Percentiles rank a stretch among this genome's conserved stretches.
Conservation (phyloP, 2,113 vertebrate genomes). For the Pteronura brasiliensis region DNA sequence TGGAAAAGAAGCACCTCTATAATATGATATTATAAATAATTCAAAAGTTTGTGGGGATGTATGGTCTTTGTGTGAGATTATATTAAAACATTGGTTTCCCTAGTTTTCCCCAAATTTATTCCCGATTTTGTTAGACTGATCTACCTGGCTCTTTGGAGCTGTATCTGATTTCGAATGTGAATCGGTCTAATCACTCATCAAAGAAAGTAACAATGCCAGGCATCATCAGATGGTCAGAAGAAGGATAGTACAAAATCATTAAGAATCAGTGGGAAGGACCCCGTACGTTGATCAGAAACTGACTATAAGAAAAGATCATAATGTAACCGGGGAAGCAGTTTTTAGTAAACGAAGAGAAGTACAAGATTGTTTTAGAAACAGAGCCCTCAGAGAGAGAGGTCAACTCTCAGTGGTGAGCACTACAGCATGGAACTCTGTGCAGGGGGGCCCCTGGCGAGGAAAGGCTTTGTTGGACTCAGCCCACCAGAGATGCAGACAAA, state of each 20-base stretch:
- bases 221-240: not conserved
- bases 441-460: not conserved
- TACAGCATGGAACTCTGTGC: not conserved
- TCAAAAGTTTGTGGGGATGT: not conserved
- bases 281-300: not conserved
- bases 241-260: not conserved
- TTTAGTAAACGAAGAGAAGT: not conserved
- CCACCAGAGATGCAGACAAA: not conserved
- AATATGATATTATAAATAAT: not conserved
- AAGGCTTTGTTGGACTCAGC: fast-evolving
- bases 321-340: not conserved
- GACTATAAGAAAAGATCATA: not conserved
- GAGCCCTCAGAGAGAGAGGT: not conserved
- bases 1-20: not conserved
- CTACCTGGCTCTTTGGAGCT: not conserved
- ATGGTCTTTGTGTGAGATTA: not conserved
- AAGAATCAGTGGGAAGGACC: not conserved
- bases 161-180: not conserved
- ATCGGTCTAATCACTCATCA: not conserved
- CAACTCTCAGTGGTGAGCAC: not conserved
- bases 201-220: not conserved
- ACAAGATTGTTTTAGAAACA: not conserved
- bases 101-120: not conserved
- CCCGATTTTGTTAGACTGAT: not conserved
- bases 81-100: not conserved